Evolutionary conservation across 2,888 invertebrate genomes (phyloP).

Genomic region (Pristionchus arcanus): DNA sequence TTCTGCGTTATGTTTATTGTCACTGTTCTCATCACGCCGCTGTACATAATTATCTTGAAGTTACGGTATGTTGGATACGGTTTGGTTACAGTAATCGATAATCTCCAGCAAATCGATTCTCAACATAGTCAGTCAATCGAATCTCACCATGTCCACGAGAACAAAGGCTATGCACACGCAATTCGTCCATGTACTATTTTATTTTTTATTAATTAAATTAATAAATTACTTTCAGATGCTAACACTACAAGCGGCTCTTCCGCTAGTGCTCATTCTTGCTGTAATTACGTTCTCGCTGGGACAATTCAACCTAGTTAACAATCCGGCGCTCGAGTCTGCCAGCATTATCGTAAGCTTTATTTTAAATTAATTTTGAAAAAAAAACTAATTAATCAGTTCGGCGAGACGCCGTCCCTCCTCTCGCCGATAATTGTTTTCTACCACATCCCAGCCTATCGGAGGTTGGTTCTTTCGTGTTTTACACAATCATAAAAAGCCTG

Average conservation of each 20-base stretch:
- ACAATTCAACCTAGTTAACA: background rate
- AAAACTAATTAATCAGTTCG: background rate
- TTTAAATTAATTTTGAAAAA: background rate
- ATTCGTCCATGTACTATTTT: background rate
- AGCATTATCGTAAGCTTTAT: slow-evolving; percentile 9
- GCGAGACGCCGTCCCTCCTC: slow-evolving; percentile 8
- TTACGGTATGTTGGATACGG: background rate
- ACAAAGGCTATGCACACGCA: slow-evolving; percentile 28
- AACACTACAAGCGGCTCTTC: slow-evolving; percentile 37
- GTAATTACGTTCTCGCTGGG: background rate
- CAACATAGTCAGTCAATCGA: background rate
- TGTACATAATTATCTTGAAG: background rate
- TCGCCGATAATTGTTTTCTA: slow-evolving; percentile 20
- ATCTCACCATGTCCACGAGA: background rate
- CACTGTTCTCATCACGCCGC: background rate
- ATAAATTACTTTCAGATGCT: background rate
- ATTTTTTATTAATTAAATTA: background rate
- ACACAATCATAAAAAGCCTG: background rate
- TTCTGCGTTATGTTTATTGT: slow-evolving; percentile 12
- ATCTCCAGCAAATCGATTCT: background rate
- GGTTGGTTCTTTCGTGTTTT: background rate
- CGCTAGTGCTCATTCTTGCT: background rate
- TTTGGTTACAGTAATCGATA: background rate
- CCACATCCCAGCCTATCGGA: slow-evolving; percentile 34
- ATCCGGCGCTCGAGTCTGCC: background rate